These are phyloP conservation scores for Drosophila silvestris DNA, from an alignment of 2,888 invertebrate species.

Conservation along the genomic window DNA sequence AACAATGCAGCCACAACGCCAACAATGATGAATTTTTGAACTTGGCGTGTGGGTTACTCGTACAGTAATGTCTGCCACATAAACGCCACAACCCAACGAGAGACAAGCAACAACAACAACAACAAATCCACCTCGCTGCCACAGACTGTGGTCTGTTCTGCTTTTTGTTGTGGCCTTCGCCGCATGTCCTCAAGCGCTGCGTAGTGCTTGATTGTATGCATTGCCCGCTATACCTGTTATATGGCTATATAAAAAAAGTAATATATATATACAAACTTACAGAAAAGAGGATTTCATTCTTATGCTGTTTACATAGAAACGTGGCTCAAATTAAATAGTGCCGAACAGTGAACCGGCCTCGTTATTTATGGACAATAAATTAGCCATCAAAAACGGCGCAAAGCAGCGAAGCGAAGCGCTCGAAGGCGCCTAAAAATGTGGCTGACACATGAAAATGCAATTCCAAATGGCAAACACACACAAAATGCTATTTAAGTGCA, in stretches of 20 bases:
- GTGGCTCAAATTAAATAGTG: slow-evolving; percentile 50
- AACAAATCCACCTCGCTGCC: slow-evolving; percentile 3
- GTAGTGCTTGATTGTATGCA: slow-evolving; percentile 38
- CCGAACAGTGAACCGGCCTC: slow-evolving; percentile 24
- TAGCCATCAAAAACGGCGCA: slow-evolving; percentile 51
- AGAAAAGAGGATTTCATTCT: slow-evolving; percentile 38
- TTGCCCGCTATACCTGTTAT: slow-evolving; percentile 26
- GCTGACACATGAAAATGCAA: slow-evolving; percentile 83
- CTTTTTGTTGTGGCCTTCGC: slow-evolving; percentile 19
- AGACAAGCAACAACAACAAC: slow-evolving; percentile 25
- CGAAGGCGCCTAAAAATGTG: slow-evolving; percentile 70
- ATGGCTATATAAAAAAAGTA: slow-evolving; percentile 7
- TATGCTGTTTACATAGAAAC: slow-evolving; percentile 49
- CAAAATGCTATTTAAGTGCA: slow-evolving; percentile 74
- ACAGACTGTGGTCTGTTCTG: slow-evolving; percentile 11
- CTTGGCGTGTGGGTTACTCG: slow-evolving; percentile 69
- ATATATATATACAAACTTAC: background rate
- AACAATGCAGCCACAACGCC: slow-evolving; percentile 74
- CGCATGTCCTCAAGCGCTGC: slow-evolving; percentile 42
- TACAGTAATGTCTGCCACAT: slow-evolving; percentile 66
- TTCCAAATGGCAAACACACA: slow-evolving; percentile 54
- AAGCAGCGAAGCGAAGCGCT: slow-evolving; percentile 34
- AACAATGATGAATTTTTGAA: slow-evolving; percentile 81
- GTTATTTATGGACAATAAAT: slow-evolving; percentile 49
- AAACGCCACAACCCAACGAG: slow-evolving; percentile 49